Evolutionary conservation across 2,888 invertebrate genomes (phyloP), one percentile per base, ranked within the genome.

Genomic region (Himalopsyche tibetana): DNA sequence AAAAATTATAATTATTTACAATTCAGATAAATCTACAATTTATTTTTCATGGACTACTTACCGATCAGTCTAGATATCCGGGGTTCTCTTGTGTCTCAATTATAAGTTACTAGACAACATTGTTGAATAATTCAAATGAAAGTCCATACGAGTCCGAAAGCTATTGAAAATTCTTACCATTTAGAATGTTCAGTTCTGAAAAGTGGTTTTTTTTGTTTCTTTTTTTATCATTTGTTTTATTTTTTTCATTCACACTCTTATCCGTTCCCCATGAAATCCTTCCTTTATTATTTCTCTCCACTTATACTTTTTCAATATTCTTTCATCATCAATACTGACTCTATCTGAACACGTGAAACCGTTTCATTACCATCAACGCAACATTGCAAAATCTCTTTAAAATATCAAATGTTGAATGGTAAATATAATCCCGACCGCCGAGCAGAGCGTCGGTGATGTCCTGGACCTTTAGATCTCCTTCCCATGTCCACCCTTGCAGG

Each of bases 401-500:
- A 83, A 69, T 74, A 51, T 83, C 51, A 74, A 38, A 74, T 74
- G 74, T 74, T 74, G 74, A 74, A 74, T 74, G 74, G 74, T 74
- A 36, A 36, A 74, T 74, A 74, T 36, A 74, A n/a, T 63, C 19
- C 63, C 55, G 45, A 51, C 45, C 69, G 36, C 17, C 63, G 82
- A 84, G 55, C 90, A 93, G 93, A 91, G 92, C 93, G 90, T 92
- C 93, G 90, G 91, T 91, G 90, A 91, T 93, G 91, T 92, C 92
- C 92, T 88, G 89, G 89, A 87, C 89, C 88, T 89, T 88, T 87
- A 91, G 90, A 90, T 90, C 90, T 89, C 90, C 90, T 89, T 88
- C 90, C 87, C 88, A 85, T 86, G 74, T 84, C 86, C 89, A 86
- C 82, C 90, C 90, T 91, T 92, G 91, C 94, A 97, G 98, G 93